Evolutionary conservation across 2,888 invertebrate genomes (phyloP).

Genomic region (Eupeodes luniger): DNA sequence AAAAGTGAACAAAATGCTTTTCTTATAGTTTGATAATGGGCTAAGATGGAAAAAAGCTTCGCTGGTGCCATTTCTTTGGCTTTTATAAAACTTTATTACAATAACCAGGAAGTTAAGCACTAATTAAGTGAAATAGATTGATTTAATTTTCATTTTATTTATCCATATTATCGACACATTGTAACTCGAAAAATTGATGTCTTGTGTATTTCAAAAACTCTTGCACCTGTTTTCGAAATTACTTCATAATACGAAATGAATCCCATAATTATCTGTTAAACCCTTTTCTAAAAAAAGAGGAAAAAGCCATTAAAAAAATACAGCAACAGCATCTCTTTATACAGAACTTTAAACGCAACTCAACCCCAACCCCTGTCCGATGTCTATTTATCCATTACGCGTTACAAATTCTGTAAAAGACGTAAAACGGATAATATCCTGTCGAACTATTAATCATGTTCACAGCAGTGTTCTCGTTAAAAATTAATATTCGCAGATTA

Average conservation of each 20-base stretch:
- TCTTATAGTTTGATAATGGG: no score
- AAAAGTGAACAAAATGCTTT: no score
- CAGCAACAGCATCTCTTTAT: conserved; percentile 5
- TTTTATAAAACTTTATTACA: no score
- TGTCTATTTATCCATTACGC: background rate
- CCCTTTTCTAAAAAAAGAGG: conserved; percentile 11
- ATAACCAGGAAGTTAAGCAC: no score
- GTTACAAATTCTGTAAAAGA: conserved; percentile 31
- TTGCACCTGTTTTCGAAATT: background rate
- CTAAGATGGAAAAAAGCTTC: no score
- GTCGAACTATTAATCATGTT: conserved; percentile 75
- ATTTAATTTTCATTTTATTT: no score
- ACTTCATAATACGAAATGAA: background rate
- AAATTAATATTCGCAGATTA: conserved; percentile 76
- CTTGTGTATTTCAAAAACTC: no score
- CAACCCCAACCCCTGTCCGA: conserved; percentile 21
- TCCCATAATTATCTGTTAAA: background rate
- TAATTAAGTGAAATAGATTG: no score
- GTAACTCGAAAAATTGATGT: no score
- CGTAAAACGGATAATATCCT: conserved; percentile 70
- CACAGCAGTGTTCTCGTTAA: conserved; percentile 75
- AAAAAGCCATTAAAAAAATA: conserved; percentile 28
- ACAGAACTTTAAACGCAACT: background rate
- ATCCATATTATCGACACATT: no score
- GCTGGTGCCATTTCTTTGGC: no score